Base-by-base conservation (phyloP, 2,888 invertebrate species). In the Melangyna quadrimaculata region DNA sequence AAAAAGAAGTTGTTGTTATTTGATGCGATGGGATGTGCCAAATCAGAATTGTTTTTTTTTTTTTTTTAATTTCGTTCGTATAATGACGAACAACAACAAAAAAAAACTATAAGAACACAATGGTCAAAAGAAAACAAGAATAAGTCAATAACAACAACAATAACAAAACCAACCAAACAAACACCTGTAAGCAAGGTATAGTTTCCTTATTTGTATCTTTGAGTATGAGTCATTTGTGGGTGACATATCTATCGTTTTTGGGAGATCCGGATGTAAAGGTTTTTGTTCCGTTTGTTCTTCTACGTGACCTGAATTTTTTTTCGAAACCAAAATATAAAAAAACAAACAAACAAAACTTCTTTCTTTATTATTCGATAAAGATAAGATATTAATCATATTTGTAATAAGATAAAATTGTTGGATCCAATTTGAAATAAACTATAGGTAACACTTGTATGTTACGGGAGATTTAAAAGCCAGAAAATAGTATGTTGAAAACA, bases 191-290 rank as follows among this genome's bases (percentile, higher is more conserved):
- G 22, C 12, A 32, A 32, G 48, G 4, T 48, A 14, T 10, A 19
- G 35, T 35, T 65, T 24, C 67, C 67, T 67, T 35, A n/a, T 51
- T 51, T 48, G 65, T 45, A 65, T 51, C n/a, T 24, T n/a, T 19
- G 6, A 55, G 43, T 63, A 73, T 73, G 61, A 61, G n/a, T 67
- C 43, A 74, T 27, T 78, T 71, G 40, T 70, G n/a, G 48, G 12
- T 74, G 71, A 70, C 57, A 75, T 71, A 61, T 37, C 19, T 70
- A 53, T 37, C 14, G 55, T 67, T 45, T 43, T 43, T 12, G 40
- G 40, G 29, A 59, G 72, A 84, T 80, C 84, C 84, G 84, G 84
- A 84, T 84, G 80, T 84, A 59, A 70, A 27, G 55, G 74, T 78
- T 79, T n/a, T 79, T 79, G 59, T 84, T 84, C 75, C 75, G 71